These are phyloP conservation scores for Ophraella communa DNA, from an alignment of 2,888 invertebrate genomes.

Conservation along the genomic window DNA sequence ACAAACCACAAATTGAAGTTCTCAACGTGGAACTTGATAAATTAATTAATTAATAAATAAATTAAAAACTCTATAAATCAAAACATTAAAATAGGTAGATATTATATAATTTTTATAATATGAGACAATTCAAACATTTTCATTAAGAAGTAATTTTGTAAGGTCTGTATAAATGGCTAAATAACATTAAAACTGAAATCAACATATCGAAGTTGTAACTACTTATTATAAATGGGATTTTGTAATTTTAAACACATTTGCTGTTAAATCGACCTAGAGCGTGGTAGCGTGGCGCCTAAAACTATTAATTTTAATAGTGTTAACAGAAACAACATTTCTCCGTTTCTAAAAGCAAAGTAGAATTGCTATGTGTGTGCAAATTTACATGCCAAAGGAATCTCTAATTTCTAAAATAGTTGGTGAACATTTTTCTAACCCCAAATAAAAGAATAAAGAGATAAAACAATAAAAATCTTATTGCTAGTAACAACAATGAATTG, in stretches of 20 bases:
- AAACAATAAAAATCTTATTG: too few species aligned
- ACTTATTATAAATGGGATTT: background rate
- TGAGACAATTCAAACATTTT: too few species aligned
- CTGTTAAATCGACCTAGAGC: background rate
- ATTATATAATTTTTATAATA: too few species aligned
- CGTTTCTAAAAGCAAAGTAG: background rate
- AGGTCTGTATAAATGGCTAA: background rate
- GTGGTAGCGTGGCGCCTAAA: background rate
- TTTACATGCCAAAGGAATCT: conserved; percentile 4
- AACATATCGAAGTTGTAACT: background rate
- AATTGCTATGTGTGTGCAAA: background rate
- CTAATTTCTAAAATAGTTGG: background rate
- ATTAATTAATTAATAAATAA: too few species aligned
- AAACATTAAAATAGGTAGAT: too few species aligned
- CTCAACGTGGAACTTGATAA: too few species aligned
- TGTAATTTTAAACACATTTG: background rate
- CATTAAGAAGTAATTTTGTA: background rate
- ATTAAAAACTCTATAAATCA: too few species aligned
- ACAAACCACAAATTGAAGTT: too few species aligned
- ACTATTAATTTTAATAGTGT: background rate
- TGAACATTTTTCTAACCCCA: background rate
- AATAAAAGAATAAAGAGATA: too few species aligned
- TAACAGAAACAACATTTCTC: background rate
- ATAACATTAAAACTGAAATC: background rate
- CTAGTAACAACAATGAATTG: background rate